Conservation (phyloP, 2,888 invertebrate species). For the Tenthredo distinguenda region DNA sequence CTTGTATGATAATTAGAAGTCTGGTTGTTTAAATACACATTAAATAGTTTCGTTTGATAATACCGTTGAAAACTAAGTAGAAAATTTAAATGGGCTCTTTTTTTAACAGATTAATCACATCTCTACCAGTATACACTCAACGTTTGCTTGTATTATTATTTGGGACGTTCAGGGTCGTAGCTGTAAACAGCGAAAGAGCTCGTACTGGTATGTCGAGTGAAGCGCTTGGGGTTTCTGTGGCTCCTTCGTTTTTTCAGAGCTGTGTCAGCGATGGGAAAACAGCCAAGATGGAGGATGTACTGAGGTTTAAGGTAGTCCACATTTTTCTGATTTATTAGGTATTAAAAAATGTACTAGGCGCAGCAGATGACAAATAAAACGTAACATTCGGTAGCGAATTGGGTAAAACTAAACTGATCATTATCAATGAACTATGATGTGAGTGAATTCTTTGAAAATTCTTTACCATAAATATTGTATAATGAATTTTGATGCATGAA, state of each 20-base stretch:
- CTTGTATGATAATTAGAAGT: not conserved
- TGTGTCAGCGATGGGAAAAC: conserved; percentile 97
- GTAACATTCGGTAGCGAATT: not conserved
- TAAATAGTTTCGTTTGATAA: not conserved
- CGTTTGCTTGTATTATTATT: conserved; percentile 95
- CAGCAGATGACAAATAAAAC: not conserved
- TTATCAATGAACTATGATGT: not conserved
- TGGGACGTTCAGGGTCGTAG: conserved; percentile 97
- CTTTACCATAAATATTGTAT: not conserved
- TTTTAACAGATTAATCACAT: conserved; percentile 89
- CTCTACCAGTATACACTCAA: conserved; percentile 94
- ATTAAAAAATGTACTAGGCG: not conserved
- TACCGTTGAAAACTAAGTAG: not conserved
- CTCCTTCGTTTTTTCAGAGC: conserved; percentile 97
- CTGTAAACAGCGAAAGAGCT: conserved; percentile 93
- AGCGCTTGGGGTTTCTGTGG: conserved; percentile 96
- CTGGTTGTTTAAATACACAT: not conserved
- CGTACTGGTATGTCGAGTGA: conserved; percentile 97
- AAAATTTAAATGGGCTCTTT: not conserved
- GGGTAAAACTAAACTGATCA: not conserved
- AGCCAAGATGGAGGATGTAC: conserved; percentile 97
- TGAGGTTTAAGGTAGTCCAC: conserved; percentile 90
- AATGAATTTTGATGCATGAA: conserved; percentile 32
- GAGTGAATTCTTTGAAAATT: not conserved
- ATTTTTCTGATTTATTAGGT: conserved; percentile 62